phyloP scores from a whole-genome alignment of 2,113 vertebrate species.

The Erinaceus europaeus region DNA sequence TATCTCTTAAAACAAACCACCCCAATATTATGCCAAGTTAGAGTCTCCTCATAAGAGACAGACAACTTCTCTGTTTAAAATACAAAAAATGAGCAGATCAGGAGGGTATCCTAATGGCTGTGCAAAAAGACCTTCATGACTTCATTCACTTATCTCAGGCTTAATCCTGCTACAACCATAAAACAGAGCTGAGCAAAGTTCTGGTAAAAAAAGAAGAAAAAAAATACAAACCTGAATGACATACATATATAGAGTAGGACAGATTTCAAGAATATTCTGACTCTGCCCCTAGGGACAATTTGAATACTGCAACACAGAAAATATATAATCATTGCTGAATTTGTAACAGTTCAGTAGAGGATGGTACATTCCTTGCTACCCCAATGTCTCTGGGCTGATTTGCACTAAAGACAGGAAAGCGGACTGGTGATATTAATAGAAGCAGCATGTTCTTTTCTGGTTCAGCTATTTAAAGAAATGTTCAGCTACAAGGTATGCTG shows the following conservation, averaged over 20 bases:
- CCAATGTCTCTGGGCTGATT: slow-evolving; percentile 33
- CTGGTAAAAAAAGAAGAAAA: neutral
- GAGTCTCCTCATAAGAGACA: neutral
- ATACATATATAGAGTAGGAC: neutral
- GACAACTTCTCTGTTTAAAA: neutral
- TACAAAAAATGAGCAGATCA: neutral
- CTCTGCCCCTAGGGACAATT: neutral
- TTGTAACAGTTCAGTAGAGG: fast-evolving
- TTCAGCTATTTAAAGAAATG: slow-evolving; percentile 78
- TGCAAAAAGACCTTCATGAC: too few relatives aligned
- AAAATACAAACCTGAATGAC: neutral
- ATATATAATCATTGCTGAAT: fast-evolving
- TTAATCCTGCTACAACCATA: too few relatives aligned
- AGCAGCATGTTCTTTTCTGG: slow-evolving; percentile 60
- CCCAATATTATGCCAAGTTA: neutral
- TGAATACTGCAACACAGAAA: fast-evolving
- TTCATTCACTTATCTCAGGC: too few relatives aligned
- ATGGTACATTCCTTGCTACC: neutral
- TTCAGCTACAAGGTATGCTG: slow-evolving; percentile 68
- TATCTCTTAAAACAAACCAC: neutral
- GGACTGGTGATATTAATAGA: slow-evolving; percentile 43
- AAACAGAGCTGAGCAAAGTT: too few relatives aligned
- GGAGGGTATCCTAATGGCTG: too few relatives aligned
- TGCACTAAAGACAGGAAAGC: slow-evolving; percentile 47
- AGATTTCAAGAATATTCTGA: neutral